Percentiles rank a stretch among this genome's conserved stretches.
phyloP scores from a whole-genome alignment of 2,888 invertebrate species.

The Chouioia cunea region DNA sequence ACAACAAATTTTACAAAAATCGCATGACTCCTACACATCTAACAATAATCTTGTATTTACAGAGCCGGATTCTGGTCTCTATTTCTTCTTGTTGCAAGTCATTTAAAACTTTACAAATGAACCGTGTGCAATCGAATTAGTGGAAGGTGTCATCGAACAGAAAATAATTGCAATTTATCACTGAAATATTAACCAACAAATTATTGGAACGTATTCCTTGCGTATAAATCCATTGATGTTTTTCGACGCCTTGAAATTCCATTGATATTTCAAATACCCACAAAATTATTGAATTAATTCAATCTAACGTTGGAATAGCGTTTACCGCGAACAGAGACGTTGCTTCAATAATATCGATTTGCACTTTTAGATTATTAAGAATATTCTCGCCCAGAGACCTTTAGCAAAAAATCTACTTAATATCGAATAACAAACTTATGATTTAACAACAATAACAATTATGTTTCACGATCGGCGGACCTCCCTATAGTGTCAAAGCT shows the following conservation, averaged over 20 bases:
- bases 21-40: slow-evolving; percentile 28
- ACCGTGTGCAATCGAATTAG: slow-evolving; percentile 10
- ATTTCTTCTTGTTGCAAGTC: neutral
- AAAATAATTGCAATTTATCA: neutral
- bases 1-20: slow-evolving; percentile 46
- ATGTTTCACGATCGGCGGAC: slow-evolving; percentile 45
- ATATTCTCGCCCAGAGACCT: slow-evolving; percentile 48
- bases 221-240: too few species aligned
- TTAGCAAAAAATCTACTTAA: slow-evolving; percentile 58
- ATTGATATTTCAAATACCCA: too few species aligned
- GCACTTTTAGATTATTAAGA: slow-evolving; percentile 9
- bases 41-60: slow-evolving; percentile 44
- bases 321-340: too few species aligned
- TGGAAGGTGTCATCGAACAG: neutral
- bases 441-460: slow-evolving; percentile 62
- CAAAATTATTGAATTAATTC: too few species aligned
- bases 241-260: too few species aligned
- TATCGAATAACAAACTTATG: slow-evolving; percentile 63
- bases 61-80: slow-evolving; percentile 37
- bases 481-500: slow-evolving; percentile 18
- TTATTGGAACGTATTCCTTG: slow-evolving; percentile 1
- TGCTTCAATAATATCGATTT: neutral
- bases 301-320: too few species aligned
- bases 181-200: neutral
- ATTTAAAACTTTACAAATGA: slow-evolving; percentile 17